These are phyloP conservation scores for Drosophila pseudotalamancana DNA, from an alignment of 2,888 invertebrate genomes.

Conservation along the genomic window DNA sequence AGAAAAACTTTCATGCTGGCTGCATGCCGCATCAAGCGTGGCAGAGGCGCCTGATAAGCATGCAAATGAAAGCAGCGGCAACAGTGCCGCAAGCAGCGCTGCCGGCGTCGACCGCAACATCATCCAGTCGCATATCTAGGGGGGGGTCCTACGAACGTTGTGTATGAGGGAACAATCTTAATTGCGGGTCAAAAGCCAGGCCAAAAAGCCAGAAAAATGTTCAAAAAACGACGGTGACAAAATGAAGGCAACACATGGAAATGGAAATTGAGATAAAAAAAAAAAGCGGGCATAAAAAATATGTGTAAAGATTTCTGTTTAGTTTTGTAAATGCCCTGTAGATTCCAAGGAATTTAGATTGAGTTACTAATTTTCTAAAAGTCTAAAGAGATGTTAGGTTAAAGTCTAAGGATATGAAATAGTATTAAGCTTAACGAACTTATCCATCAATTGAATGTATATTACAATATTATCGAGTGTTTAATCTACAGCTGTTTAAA, in stretches of 20 bases:
- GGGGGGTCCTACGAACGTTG: constrained; percentile 14
- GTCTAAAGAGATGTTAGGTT: no score
- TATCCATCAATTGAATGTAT: no score
- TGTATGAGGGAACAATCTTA: constrained; percentile 64
- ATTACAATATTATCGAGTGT: no score
- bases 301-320: background rate
- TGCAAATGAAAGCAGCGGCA: constrained; percentile 73
- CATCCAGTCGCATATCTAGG: constrained; percentile 25
- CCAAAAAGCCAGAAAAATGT: constrained; percentile 40
- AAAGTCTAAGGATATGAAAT: no score
- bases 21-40: constrained; percentile 53
- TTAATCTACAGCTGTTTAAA: no score
- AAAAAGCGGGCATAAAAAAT: constrained; percentile 8
- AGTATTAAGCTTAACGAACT: no score
- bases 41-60: constrained; percentile 67
- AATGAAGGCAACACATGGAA: constrained; percentile 34
- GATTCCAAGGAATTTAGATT: constrained; percentile 3
- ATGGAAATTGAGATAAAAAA: constrained; percentile 39
- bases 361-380: no score
- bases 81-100: constrained; percentile 19
- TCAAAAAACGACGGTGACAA: constrained; percentile 27
- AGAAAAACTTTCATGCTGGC: constrained; percentile 63
- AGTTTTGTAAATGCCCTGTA: background rate
- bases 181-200: constrained; percentile 68
- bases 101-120: constrained; percentile 27